These are phyloP conservation scores for Pygmarrhopalites habei DNA, from an alignment of 1,140 invertebrate genomes.

Conservation along the genomic window DNA sequence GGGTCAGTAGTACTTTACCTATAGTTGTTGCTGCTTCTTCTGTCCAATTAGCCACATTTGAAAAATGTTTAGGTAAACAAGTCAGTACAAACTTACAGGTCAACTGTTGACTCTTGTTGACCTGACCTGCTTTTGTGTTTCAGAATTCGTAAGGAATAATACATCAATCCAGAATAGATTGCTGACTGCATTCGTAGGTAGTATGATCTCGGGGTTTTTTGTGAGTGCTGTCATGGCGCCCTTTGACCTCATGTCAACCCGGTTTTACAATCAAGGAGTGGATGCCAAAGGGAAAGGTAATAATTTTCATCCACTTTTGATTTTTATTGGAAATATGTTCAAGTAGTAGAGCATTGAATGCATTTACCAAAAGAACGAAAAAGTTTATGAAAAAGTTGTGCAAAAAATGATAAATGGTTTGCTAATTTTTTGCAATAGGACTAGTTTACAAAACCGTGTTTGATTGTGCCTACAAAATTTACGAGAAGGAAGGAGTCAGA, in stretches of 20 bases:
- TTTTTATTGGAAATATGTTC: too few species aligned
- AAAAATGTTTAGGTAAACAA: constrained; percentile 29
- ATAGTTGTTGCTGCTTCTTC: constrained; percentile 74
- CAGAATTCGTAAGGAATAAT: constrained; percentile 18
- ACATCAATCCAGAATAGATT: constrained; percentile 39
- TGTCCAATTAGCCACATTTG: constrained; percentile 57
- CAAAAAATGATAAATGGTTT: too few species aligned
- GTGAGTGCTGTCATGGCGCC: constrained; percentile 78
- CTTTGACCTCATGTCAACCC: constrained; percentile 80
- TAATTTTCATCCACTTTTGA: too few species aligned
- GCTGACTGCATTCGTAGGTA: constrained; percentile 63
- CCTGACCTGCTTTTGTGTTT: too few species aligned
- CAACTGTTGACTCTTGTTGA: too few species aligned
- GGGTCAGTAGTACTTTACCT: constrained; percentile 64
- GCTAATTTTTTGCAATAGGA: too few species aligned
- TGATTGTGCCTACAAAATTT: constrained; percentile 70
- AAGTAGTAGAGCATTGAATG: too few species aligned
- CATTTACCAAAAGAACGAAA: too few species aligned
- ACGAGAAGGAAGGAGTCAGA: constrained; percentile 61
- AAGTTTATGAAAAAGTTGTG: too few species aligned
- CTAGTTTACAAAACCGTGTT: constrained; percentile 59
- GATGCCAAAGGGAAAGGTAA: constrained; percentile 41
- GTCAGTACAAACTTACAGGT: too few species aligned
- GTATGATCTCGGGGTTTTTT: constrained; percentile 69
- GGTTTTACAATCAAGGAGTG: constrained; percentile 77